Evolutionary conservation across 2,888 invertebrate genomes (phyloP), one percentile per base, ranked within the genome.

Genomic region (Marronus borbonicus): DNA sequence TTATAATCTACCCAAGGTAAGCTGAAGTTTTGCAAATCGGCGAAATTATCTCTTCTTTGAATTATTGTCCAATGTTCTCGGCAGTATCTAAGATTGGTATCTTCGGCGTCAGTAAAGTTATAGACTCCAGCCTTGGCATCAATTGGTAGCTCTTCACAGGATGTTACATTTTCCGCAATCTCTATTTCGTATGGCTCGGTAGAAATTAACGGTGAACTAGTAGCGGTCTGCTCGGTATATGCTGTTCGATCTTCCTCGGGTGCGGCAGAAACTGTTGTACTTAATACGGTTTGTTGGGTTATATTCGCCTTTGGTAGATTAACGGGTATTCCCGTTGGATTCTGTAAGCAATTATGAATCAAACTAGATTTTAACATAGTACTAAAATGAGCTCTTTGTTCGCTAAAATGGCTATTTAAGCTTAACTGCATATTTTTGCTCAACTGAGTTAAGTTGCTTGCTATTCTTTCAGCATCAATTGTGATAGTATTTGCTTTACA

Each of bases 31-130:
- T 90, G 89, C 55, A 87, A 86, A 0, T 84, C 83, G 0, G 85
- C 83, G 74, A 84, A 88, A 80, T 88, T 85, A 62, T 89, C 89
- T 65, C 90, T 87, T 64, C 87, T 85, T 82, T 90, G 90, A 79
- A 91, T 89, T 10, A 92, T 90, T 2, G 92, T 91, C 92, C 92
- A 92, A 0, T 88, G 86, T 1, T 90, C 90, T 36, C 87, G 86
- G 60, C 79, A 79, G 49, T 62, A 78, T 36, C 79, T 77, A 10
- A 68, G 60, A 39, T 79, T 77, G 24, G 74, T 77, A 36, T 76
- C 76, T 55, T 76, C 39, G 17, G 50, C 58, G 24, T 66, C 68
- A 2, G 66, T 66, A 14, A 76, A 60, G n/a, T 76, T 66, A 20
- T 90, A 91, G 72, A 90, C 85, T 1, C 90, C 91, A 81, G 89